Evolutionary conservation across 2,113 vertebrate species (phyloP).

Genomic region (Pristiophorus japonicus): DNA sequence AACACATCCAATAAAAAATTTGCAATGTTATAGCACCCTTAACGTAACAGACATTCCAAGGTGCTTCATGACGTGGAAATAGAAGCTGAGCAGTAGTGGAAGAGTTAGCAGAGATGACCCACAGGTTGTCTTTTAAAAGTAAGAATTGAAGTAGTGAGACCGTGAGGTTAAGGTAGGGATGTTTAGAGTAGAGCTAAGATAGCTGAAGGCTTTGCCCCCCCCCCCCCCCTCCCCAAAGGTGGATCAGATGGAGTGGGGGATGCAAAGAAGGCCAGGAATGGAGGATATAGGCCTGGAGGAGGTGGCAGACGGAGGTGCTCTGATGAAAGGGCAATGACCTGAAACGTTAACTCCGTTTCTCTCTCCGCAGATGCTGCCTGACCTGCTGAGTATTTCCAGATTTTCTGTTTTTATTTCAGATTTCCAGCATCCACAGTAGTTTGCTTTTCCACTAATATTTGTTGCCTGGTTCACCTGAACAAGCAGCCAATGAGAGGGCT

Average conservation of each 20-base stretch:
- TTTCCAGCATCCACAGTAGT: too few species aligned
- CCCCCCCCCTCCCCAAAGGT: not conserved
- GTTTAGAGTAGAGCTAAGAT: not conserved
- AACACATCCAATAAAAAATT: not conserved
- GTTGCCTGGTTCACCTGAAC: not conserved
- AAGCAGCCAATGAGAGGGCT: not conserved
- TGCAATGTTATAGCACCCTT: not conserved
- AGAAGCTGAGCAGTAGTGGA: not conserved
- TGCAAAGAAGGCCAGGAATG: not conserved
- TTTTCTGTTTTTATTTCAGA: too few species aligned
- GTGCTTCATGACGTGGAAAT: not conserved
- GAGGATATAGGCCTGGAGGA: not conserved
- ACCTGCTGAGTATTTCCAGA: too few species aligned
- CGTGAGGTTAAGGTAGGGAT: not conserved
- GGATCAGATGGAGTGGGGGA: not conserved
- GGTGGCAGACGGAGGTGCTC: too few species aligned
- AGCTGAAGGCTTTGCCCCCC: not conserved
- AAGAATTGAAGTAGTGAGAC: not conserved
- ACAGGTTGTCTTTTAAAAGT: not conserved
- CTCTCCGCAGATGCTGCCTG: too few species aligned
- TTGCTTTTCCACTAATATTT: not conserved
- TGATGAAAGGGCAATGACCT: too few species aligned
- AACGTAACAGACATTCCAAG: not conserved
- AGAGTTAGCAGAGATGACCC: not conserved
- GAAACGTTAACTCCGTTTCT: too few species aligned